Evolutionary conservation across 1,140 invertebrate genomes (phyloP), one percentile per base, ranked within the genome.

Genomic region (Ceratina japonica): DNA sequence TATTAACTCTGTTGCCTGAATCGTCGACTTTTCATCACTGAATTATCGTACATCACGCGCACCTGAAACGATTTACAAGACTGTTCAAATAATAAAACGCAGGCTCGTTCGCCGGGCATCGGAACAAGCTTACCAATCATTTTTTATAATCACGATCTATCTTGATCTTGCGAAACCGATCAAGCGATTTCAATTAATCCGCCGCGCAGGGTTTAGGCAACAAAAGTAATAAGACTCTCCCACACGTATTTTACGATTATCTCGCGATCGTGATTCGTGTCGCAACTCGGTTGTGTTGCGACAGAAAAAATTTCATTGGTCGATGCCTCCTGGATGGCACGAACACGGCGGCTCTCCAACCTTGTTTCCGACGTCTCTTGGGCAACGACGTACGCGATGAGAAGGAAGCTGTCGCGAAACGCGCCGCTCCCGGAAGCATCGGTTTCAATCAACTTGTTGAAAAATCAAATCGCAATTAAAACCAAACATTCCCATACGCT

Each of bases 251-350:
- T 52, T 56, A 22, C 16, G 1, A 4, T 76, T 78, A 72, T 72
- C 49, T 65, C 58, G 15, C 2, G 37, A 44, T n/a, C 3, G 16
- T 58, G 62, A 74, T 74, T 74, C 71, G 44, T 74, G 64, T 79
- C 44, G 24, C 13, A 65, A 74, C 15, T 18, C 2, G 15, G 37
- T 0, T 0, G 0, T 3, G 37, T 73, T 79, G 31, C 77, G 27
- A 58, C 77, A 73, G 61, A 37, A 24, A 65, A 66, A 74, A 74
- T 74, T 79, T 79, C 68, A 72, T 72, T 56, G 15, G 44, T 5
- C 22, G 66, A 58, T 51, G 56, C 7, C 15, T 44, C 37, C 10
- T 52, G 44, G 63, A 59, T 69, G n/a, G 56, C 44, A 69, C 7
- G 13, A 64, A 27, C 61, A 37, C 12, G 10, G 51, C 12, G 10